Evolutionary conservation across 2,113 vertebrate species (phyloP).

Genomic region (Oryzias curvinotus): DNA sequence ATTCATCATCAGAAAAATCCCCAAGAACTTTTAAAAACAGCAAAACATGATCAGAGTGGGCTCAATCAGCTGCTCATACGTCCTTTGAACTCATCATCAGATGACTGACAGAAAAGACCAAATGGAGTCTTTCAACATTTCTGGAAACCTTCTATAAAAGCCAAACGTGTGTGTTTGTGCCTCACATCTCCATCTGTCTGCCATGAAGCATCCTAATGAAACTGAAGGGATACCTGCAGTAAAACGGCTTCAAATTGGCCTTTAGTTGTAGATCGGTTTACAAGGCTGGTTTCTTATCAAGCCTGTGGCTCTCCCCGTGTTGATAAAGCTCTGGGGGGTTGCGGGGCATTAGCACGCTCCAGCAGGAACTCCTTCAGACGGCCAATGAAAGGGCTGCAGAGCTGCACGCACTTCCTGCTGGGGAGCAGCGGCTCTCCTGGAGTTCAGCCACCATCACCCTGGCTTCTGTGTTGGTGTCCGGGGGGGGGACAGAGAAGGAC

Average conservation of each 20-base stretch:
- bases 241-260: slow-evolving; percentile 82
- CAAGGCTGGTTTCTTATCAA: slow-evolving; percentile 76
- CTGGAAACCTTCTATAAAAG: too few species aligned
- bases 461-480: not conserved
- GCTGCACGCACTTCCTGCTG: slow-evolving; percentile 58
- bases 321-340: slow-evolving; percentile 80
- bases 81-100: too few species aligned
- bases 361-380: slow-evolving; percentile 68
- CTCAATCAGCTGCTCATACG: too few species aligned
- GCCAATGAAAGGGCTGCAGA: slow-evolving; percentile 62
- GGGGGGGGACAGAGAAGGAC: too few species aligned
- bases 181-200: not conserved
- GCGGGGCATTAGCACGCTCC: slow-evolving; percentile 78
- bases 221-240: slow-evolving; percentile 48
- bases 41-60: too few species aligned
- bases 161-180: too few species aligned
- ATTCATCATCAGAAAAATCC: too few species aligned
- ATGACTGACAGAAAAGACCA: too few species aligned
- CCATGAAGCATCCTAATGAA: slow-evolving; percentile 34
- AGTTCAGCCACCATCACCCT: slow-evolving; percentile 40
- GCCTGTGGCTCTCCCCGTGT: slow-evolving; percentile 67
- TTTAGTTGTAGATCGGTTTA: slow-evolving; percentile 81
- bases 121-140: too few species aligned
- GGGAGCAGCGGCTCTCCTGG: slow-evolving; percentile 48
- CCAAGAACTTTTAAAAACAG: too few species aligned